Evolutionary conservation across 2,113 vertebrate species (phyloP), one percentile per base, ranked within the genome.

Genomic region (Tragelaphus buxtoni): DNA sequence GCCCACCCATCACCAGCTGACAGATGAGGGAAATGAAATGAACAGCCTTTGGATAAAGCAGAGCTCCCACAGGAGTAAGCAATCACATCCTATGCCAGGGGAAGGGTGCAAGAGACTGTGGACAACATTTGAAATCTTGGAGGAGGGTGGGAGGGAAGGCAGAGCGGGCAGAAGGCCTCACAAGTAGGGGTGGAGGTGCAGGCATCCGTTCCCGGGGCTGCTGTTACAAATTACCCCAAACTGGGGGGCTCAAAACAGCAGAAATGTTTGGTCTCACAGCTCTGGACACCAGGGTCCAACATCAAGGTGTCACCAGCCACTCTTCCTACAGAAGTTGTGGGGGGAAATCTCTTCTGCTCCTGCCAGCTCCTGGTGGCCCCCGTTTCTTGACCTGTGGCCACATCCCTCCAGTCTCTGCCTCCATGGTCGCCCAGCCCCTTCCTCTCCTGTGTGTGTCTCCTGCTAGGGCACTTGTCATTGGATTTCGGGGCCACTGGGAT

Each of bases 401-500:
- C 12, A 2, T n/a, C 49, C 5, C 58, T 39, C 20, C 14, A 1
- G 16, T 2, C 60, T 69, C n/a, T 1, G 6, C 3, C 17, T 32
- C 20, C 0, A 0, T 0, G 0, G 16, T 18, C 13, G 0, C 9
- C 13, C 7, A 0, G 2, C n/a, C 24, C 7, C 55, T 12, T 88
- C 16, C 60, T 30, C 53, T 51, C 20, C 20, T 3, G 17, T 3
- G 4, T 2, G 3, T 4, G 13, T 28, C 35, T 55, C 49, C 60
- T 42, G 2, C 11, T 2, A 61, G 32, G 61, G 42, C 28, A 4
- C 69, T 11, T 18, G 16, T 76, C 47, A 1, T 0, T 45, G 84
- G 63, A 6, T n/a, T 77, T 5, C 4, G 0, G 26, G 16, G 10
- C 72, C 39, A 28, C 53, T 47, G 39, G 4, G 24, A 6, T 55